phyloP scores from a whole-genome alignment of 1,140 invertebrate species.

The Eufriesea mexicana region DNA sequence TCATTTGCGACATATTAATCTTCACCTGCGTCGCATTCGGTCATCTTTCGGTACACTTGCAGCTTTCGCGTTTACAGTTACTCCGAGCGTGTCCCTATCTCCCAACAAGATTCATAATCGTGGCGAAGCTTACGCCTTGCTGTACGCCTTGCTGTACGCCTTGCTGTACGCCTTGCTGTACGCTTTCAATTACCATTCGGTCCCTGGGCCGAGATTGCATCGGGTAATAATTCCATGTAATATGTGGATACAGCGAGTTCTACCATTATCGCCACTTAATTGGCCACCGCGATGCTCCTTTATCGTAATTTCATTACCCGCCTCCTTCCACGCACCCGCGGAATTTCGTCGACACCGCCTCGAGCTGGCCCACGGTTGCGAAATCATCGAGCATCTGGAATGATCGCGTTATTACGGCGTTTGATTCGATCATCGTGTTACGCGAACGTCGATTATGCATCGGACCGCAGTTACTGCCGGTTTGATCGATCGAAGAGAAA shows the following conservation, averaged over 20 bases:
- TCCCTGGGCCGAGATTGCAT: neutral
- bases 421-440: neutral
- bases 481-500: neutral
- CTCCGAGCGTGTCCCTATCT: neutral
- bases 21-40: too few relatives aligned
- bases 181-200: constrained; percentile 23
- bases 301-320: constrained; percentile 55
- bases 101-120: neutral
- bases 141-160: neutral
- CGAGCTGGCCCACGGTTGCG: constrained; percentile 10
- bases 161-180: neutral
- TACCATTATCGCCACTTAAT: constrained; percentile 51
- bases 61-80: constrained; percentile 7
- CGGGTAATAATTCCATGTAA: constrained; percentile 38
- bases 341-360: constrained; percentile 10
- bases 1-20: too few relatives aligned
- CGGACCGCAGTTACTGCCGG: neutral
- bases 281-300: constrained; percentile 40
- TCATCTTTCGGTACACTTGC: too few relatives aligned
- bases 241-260: constrained; percentile 14
- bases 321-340: neutral
- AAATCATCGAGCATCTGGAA: constrained; percentile 18
- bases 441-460: neutral
- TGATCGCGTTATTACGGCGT: neutral
- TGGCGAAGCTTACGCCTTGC: constrained; percentile 2